These are phyloP conservation scores for Brachyalestes nurse DNA, from an alignment of 2,797 vertebrate species.

Conservation along the genomic window DNA sequence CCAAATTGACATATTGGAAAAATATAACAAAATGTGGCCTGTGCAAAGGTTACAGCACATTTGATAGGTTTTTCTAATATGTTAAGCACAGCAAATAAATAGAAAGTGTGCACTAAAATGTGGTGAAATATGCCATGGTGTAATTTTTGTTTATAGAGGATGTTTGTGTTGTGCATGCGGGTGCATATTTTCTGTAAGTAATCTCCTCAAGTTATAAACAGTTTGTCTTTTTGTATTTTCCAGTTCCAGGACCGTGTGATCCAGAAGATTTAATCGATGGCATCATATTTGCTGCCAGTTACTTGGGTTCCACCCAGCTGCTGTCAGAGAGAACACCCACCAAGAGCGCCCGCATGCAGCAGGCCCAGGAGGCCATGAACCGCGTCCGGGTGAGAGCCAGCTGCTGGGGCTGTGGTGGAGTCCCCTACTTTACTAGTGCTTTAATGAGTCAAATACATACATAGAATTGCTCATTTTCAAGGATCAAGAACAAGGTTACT, in stretches of 20 bases:
- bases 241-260: slow-evolving; percentile 96
- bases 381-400: slow-evolving; percentile 88
- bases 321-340: slow-evolving; percentile 94
- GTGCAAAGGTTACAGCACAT: too few relatives aligned
- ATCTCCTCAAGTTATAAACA: not conserved
- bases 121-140: too few relatives aligned
- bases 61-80: too few relatives aligned
- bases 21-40: too few relatives aligned
- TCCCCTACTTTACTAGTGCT: not conserved
- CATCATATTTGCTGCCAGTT: slow-evolving; percentile 97
- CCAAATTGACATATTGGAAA: too few relatives aligned
- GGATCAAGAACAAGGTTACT: too few relatives aligned
- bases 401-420: not conserved
- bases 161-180: too few relatives aligned
- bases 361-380: slow-evolving; percentile 96
- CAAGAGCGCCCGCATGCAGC: slow-evolving; percentile 97
- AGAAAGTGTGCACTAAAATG: too few relatives aligned
- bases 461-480: too few relatives aligned
- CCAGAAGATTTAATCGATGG: slow-evolving; percentile 96
- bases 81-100: not conserved
- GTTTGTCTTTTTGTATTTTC: slow-evolving; percentile 31
- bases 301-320: slow-evolving; percentile 95
- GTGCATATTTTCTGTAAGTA: not conserved
- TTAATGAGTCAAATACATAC: not conserved
- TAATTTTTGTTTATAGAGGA: too few relatives aligned